phyloP scores from a whole-genome alignment of 2,888 invertebrate species.

The Punctoribates punctum region DNA sequence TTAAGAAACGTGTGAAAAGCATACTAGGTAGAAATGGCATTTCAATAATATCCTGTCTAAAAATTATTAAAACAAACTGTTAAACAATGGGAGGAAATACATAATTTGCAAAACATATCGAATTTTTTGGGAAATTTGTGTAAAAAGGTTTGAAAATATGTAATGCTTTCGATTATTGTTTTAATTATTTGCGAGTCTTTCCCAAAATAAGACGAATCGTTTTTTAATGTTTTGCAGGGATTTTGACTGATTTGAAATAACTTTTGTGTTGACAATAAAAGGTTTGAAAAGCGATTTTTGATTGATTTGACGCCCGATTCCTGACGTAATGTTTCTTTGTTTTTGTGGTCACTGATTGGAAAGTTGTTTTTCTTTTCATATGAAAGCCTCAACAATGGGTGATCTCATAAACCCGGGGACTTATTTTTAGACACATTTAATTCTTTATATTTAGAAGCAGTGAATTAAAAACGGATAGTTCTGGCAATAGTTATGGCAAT shows the following conservation, averaged over 20 bases:
- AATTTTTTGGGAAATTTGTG: no score
- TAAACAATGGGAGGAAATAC: no score
- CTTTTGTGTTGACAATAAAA: neutral
- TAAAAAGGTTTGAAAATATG: no score
- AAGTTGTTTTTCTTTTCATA: neutral
- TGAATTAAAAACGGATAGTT: neutral
- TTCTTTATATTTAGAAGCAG: constrained; percentile 1
- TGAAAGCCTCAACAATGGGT: neutral
- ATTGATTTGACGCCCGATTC: neutral
- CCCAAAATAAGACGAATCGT: no score
- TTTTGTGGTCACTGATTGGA: neutral
- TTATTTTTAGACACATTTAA: neutral
- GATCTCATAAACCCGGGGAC: neutral
- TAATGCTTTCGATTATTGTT: no score
- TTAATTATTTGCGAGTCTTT: no score
- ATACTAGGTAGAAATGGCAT: no score
- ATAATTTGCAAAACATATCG: no score
- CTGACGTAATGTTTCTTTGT: neutral
- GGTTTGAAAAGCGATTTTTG: neutral
- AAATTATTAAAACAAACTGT: no score
- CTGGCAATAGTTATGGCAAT: neutral
- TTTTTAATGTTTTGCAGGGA: neutral
- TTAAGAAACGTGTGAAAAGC: no score
- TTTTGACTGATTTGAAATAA: neutral
- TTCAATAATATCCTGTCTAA: no score